Base-by-base conservation (phyloP, 2,113 vertebrate genomes). In the Pygoscelis adeliae region DNA sequence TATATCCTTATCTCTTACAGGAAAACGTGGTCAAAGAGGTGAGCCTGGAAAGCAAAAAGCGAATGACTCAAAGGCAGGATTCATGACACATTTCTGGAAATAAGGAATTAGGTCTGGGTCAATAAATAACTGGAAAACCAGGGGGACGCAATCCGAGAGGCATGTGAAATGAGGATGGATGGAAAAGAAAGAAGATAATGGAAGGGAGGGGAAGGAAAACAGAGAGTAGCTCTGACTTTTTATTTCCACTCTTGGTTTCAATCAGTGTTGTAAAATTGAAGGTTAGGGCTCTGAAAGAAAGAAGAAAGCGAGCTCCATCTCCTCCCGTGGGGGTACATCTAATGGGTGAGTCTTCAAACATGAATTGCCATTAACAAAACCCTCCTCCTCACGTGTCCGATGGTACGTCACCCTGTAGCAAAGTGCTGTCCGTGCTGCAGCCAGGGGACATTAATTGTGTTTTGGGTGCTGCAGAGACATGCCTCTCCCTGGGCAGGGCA, bases 191-290 rank as follows among this genome's bases (percentile, higher is more conserved):
- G 88, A 82, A 96, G 90, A 96, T 95, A 96, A 96, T 93, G 93
- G 96, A 96, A 96, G 93, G 97, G 93, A 97, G 93, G 94, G 91
- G 95, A 95, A 95, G 46, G 89, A 90, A 95, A 94, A 96, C 93
- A 91, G 84, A 94, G 66, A 36, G 49, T 46, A 62, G 91, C 49
- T 88, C 94, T 95, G 96, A 96, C 85, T 93, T 91, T 91, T 97
- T 96, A 73, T 97, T 97, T 97, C 95, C 97, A 97, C 63, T 94
- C 96, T 96, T 77, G 91, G 94, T 96, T 97, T 97, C 93, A 96
- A 90, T 93, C 96, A 96, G 71, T 26, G 42, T 49, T 90, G 93
- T 90, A 93, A 94, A 96, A 96, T 80, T 49, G 96, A 97, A 96
- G 89, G 89, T 90, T 94, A 38, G 84, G 63, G 84, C 74, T 93